Base-by-base conservation (phyloP, 2,888 invertebrate genomes). In the Ornithoptera priamus region DNA sequence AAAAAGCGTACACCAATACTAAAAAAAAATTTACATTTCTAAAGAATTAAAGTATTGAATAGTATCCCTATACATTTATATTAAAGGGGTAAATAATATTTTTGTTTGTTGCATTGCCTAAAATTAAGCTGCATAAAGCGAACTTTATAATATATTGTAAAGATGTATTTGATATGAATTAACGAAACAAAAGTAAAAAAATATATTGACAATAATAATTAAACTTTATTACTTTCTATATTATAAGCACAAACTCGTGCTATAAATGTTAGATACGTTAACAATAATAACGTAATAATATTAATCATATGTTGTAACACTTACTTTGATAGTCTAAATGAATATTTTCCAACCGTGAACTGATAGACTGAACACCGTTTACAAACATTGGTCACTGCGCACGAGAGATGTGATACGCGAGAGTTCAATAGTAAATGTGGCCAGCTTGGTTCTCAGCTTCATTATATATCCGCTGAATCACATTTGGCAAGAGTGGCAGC, bases 391-490 rank as follows among this genome's bases (percentile, higher is more conserved):
- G 73, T 62, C 63, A 69, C 60, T 65, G 72, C 73, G 69, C 68
- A 73, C 75, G 67, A 65, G 67, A 20, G 70, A 66, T 64, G 39
- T 59, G 60, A 67, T 65, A 67, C 53, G 60, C 76, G 75, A 63
- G 72, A 79, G 78, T 76, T 78, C 76, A 78, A 78, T 81, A 78
- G 77, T 73, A 80, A 90, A 85, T 92, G 90, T 79, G 79, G 77
- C 75, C 73, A 79, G 78, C 75, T 75, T 75, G 78, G 80, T 78
- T 77, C 75, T 74, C 75, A 75, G 76, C 76, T 77, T 77, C 78
- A 82, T 85, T 90, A 88, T 92, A 92, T 92, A 92, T 85, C 76
- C 78, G 72, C 79, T 89, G 90, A 89, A 74, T 90, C 89, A 82
- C 78, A 85, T 81, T 90, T 90, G 90, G 90, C 90, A 88, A 80